Base-by-base conservation (phyloP, 2,797 vertebrate genomes). In the Silurus lanzhouensis region DNA sequence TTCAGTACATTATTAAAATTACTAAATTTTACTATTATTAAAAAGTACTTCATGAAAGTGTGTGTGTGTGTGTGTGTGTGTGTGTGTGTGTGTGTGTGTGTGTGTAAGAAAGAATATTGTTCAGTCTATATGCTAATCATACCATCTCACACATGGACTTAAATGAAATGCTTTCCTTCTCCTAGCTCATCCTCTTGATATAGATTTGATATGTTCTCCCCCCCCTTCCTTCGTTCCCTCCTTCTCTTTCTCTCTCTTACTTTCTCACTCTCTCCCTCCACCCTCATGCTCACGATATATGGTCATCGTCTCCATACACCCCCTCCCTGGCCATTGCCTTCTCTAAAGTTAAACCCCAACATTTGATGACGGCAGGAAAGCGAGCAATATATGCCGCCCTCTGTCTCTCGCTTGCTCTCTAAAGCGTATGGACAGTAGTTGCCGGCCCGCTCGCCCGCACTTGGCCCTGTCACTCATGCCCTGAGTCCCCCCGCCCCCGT, bases 381-480 rank as follows among this genome's bases (percentile, higher is more conserved):
- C 75, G 58, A 90, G 88, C 83, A 86, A 72, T 87, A 87, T 84
- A 81, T 83, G 85, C 85, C 48, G 70, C 85, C 88, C 87, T 71
- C 60, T 52, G 85, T 68, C 85, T 88, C 80, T 86, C 78, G 9
- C 82, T 85, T 81, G 83, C 84, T 86, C 68, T 90, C 89, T 89
- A 87, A 75, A 88, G 92, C 91, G 92, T 94, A 94, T 92, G 92
- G 91, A 93, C 90, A 88, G 90, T 89, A 86, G 77, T 86, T 85
- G 89, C 90, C 88, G 90, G 90, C 92, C 91, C 89, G 89, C 91
- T 92, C 89, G 90, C 88, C 85, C 92, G 83, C 95, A 96, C 90
- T 90, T 96, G 95, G 91, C 92, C 91, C 94, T 95, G 95, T 96
- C 95, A 94, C 88, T 96, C 95, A 96, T 52, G 81, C 78, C 70